These are phyloP conservation scores for Tragulus kanchil DNA, from an alignment of 2,113 vertebrate species.

Conservation along the genomic window DNA sequence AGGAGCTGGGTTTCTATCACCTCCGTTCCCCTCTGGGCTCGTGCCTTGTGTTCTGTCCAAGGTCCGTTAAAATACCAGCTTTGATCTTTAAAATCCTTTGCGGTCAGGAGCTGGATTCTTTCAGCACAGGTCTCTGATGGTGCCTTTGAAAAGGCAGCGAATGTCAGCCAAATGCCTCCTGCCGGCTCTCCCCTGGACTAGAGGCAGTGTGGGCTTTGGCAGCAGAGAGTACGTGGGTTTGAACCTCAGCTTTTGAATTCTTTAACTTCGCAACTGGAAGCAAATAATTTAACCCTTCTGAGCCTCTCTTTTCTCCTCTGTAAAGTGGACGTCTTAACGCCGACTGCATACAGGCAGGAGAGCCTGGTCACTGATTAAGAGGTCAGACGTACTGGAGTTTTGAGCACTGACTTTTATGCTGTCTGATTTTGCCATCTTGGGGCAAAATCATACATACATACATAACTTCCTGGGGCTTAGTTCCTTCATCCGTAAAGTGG, in stretches of 20 bases:
- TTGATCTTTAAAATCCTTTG: constrained; percentile 81
- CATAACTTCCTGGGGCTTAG: not conserved
- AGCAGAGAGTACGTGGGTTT: constrained; percentile 3
- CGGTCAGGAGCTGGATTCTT: constrained; percentile 62
- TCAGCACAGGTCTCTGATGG: constrained; percentile 64
- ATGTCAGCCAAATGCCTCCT: constrained; percentile 69
- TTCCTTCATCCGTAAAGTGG: not conserved
- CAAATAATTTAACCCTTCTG: not conserved
- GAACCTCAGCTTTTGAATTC: constrained; percentile 39
- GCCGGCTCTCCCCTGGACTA: constrained; percentile 40
- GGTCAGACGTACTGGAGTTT: not conserved
- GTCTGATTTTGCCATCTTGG: not conserved
- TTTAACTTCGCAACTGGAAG: constrained; percentile 29
- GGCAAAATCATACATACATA: no score
- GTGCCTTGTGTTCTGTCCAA: constrained; percentile 72
- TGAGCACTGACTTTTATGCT: not conserved
- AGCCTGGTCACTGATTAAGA: not conserved
- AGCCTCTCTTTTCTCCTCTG: constrained; percentile 17
- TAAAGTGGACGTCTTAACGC: not conserved
- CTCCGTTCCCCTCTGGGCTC: constrained; percentile 63
- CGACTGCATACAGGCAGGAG: not conserved
- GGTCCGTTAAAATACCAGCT: constrained; percentile 80
- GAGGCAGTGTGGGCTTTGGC: not conserved
- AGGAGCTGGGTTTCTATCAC: constrained; percentile 63
- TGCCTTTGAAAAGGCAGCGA: constrained; percentile 69